These are phyloP conservation scores for Tragelaphus strepsiceros DNA, from an alignment of 2,113 vertebrate species.

Conservation along the genomic window DNA sequence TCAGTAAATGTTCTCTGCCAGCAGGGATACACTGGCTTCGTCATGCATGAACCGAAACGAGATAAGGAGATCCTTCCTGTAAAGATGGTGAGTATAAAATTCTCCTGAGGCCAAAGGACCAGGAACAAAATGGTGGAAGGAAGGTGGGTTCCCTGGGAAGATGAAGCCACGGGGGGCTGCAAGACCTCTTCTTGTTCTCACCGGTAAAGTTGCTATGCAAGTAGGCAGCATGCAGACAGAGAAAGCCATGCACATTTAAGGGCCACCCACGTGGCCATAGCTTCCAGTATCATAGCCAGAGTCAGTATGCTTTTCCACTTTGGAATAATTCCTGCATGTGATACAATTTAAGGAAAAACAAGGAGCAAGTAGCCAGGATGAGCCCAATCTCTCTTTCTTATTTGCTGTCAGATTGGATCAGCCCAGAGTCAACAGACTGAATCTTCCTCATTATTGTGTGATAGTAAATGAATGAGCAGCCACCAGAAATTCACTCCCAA, in stretches of 20 bases:
- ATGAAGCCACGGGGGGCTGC: background rate
- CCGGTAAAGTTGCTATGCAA: background rate
- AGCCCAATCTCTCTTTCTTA: background rate
- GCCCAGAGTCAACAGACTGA: background rate
- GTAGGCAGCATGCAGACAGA: background rate
- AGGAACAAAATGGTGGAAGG: background rate
- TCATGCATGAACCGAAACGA: background rate
- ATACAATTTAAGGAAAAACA: background rate
- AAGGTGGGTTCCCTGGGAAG: background rate
- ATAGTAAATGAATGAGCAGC: conserved; percentile 5
- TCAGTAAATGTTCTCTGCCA: background rate
- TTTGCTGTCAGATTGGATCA: background rate
- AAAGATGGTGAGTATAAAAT: background rate
- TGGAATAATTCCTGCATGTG: background rate
- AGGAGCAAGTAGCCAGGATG: background rate
- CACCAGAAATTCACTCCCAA: background rate
- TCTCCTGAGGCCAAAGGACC: background rate
- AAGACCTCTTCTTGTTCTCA: background rate
- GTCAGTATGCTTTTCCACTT: background rate
- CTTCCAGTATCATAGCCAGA: background rate
- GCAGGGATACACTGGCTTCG: background rate
- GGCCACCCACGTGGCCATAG: accelerated
- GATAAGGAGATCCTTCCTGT: background rate
- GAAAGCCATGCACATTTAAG: accelerated
- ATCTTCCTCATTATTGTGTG: background rate